Percentiles rank a stretch among this genome's conserved stretches.
Conservation (phyloP, 2,113 vertebrate species). For the Nibea albiflora region DNA sequence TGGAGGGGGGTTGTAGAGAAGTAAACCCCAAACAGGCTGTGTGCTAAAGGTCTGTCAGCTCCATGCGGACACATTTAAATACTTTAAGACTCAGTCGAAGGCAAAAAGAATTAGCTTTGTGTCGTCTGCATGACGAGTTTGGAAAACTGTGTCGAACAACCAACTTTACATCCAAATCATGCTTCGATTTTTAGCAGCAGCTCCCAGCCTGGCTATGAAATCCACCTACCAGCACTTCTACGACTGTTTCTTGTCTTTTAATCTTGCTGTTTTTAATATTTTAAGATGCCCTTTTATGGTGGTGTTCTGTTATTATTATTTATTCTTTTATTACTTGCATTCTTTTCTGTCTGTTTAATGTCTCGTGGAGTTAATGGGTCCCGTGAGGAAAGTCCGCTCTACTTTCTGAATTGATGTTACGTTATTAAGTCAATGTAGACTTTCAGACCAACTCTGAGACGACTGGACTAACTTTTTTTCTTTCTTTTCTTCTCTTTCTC, state of each 20-base stretch:
- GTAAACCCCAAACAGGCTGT: background rate
- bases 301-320: no score
- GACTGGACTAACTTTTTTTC: background rate
- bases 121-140: background rate
- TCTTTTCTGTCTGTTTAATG: background rate
- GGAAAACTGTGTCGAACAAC: background rate
- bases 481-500: conserved; percentile 1
- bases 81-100: background rate
- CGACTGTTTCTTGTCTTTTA: no score
- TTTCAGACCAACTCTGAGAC: background rate
- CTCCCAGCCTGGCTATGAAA: background rate
- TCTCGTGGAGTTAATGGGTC: no score
- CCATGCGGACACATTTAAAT: background rate
- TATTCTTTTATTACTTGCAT: no score
- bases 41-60: background rate
- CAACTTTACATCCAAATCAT: background rate
- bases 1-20: background rate
- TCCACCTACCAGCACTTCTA: background rate
- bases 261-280: no score
- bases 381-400: no score
- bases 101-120: background rate
- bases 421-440: background rate
- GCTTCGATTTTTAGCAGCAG: no score
- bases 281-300: no score
- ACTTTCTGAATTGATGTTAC: background rate